Conservation (phyloP, 2,888 invertebrate genomes). For the Acrobasis repandana region DNA sequence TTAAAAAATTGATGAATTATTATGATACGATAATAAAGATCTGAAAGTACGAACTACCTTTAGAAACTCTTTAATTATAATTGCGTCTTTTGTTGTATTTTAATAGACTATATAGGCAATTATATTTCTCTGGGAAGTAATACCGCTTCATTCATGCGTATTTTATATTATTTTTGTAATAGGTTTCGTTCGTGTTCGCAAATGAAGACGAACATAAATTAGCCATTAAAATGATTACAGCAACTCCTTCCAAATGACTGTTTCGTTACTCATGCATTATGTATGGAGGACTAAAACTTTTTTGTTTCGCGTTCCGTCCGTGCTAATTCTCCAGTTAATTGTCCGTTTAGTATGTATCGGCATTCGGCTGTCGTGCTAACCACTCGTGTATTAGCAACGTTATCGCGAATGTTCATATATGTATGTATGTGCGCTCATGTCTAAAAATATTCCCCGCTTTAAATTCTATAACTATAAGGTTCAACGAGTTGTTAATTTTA, state of each 20-base stretch:
- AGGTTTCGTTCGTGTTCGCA: conserved; percentile 1
- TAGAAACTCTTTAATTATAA: too few relatives aligned
- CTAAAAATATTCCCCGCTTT: conserved; percentile 8
- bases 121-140: not conserved
- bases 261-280: conserved; percentile 12
- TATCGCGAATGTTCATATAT: conserved; percentile 12
- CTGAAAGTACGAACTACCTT: too few relatives aligned
- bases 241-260: not conserved
- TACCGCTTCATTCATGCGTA: not conserved
- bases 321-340: conserved; percentile 20
- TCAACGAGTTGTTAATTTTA: not conserved
- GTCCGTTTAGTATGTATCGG: conserved; percentile 13
- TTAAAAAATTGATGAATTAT: too few relatives aligned
- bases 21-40: too few relatives aligned
- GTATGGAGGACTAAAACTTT: not conserved
- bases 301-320: conserved; percentile 7
- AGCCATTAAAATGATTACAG: not conserved
- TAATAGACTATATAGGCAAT: too few relatives aligned
- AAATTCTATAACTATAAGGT: not conserved
- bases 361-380: conserved; percentile 16
- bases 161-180: not conserved
- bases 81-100: too few relatives aligned
- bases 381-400: conserved; percentile 13
- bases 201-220: not conserved
- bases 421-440: conserved; percentile 6